Evolutionary conservation across 2,888 invertebrate genomes (phyloP), one percentile per base, ranked within the genome.

Genomic region (Eupithecia dodoneata): DNA sequence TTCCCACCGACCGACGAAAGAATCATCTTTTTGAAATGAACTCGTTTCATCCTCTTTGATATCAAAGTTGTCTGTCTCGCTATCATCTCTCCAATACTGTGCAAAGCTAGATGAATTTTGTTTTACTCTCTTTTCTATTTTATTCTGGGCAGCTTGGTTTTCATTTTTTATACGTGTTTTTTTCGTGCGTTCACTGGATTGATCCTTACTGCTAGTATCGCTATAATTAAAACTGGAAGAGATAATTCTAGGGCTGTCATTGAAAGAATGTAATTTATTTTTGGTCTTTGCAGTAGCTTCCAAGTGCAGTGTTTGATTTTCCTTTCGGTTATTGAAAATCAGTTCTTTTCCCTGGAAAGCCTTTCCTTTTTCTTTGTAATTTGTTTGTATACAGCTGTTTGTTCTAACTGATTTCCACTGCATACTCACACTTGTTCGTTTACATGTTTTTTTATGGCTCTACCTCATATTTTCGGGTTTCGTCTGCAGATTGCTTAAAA

Each of bases 271-370:
- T 66, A 66, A 5, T 66, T 66, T 12, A 18, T 30, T 63, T 0
- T 10, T 63, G 63, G 10, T 42, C 41, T 66, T 52, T 52, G 15
- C 6, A 41, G 42, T 66, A 12, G 42, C 13, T 41, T 30, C 63
- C 13, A 4, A 65, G 10, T 65, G 30, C 65, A 41, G 42, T 42
- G 66, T 13, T 66, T 66, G 30, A 41, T 30, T 42, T 4, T 66
- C 44, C 15, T 7, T 13, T 15, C 13, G 15, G 6, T 41, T 42
- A 6, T 7, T 66, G 7, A 87, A 76, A 74, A 87, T 81, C 79
- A 81, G 85, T 84, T 86, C 85, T 81, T 79, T 86, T 69, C 74
- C 41, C 13, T 77, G 75, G 45, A 66, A 4, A 42, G 5, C 41
- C 42, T 42, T 42, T 66, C 44, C 42, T 42, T 10, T 73, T 66